Conservation (phyloP, 2,888 invertebrate species). For the Polydrusus pterygomalis region DNA sequence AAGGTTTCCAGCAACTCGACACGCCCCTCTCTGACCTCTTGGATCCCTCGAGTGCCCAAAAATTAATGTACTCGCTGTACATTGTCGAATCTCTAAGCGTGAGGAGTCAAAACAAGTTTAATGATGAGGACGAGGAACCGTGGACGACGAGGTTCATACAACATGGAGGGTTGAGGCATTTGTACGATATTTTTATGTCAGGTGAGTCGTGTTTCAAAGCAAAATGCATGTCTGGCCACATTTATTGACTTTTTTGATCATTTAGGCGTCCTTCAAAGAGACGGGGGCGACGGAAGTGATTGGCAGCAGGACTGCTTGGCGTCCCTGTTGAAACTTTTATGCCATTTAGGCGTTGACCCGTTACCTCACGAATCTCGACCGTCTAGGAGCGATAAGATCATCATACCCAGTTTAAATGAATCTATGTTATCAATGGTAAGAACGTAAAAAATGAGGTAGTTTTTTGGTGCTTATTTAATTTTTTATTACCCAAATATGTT, state of each 20-base stretch:
- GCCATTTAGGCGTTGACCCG: slow-evolving; percentile 87
- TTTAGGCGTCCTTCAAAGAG: slow-evolving; percentile 81
- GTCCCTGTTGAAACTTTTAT: slow-evolving; percentile 87
- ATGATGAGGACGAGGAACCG: slow-evolving; percentile 64
- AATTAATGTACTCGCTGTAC: slow-evolving; percentile 95
- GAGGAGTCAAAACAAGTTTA: slow-evolving; percentile 62
- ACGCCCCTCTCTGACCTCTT: slow-evolving; percentile 83
- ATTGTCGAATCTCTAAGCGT: slow-evolving; percentile 86
- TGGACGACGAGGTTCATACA: slow-evolving; percentile 90
- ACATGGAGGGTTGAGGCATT: slow-evolving; percentile 89
- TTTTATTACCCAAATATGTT: too few relatives aligned
- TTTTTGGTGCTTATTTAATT: too few relatives aligned
- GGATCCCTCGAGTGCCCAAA: slow-evolving; percentile 92
- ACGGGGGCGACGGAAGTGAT: slow-evolving; percentile 85
- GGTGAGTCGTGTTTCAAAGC: slow-evolving; percentile 75
- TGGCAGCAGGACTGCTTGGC: slow-evolving; percentile 97
- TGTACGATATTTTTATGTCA: slow-evolving; percentile 94
- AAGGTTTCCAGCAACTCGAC: slow-evolving; percentile 88
- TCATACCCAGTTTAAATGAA: slow-evolving; percentile 84
- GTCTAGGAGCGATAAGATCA: slow-evolving; percentile 76
- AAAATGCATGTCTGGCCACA: too few relatives aligned
- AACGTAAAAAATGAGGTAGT: neutral
- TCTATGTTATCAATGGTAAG: slow-evolving; percentile 72
- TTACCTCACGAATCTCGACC: slow-evolving; percentile 67
- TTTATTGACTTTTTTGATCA: slow-evolving; percentile 19